These are phyloP conservation scores for Conomelus anceps DNA, from an alignment of 2,888 invertebrate species.

Conservation along the genomic window DNA sequence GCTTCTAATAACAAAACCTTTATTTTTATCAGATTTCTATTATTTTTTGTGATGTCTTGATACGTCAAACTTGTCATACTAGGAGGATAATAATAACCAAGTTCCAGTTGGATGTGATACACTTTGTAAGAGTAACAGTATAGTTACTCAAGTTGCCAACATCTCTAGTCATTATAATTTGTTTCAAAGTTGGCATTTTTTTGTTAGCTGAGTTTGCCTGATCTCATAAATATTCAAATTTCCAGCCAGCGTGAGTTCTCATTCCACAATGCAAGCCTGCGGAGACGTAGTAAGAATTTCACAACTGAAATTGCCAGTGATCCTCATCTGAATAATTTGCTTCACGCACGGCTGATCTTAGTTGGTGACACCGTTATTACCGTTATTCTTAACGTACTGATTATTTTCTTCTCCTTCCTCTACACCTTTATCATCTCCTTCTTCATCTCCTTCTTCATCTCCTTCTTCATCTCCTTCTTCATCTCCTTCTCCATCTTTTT, in stretches of 20 bases:
- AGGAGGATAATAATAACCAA: too few species aligned
- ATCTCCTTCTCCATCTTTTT: too few species aligned
- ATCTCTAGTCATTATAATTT: background rate
- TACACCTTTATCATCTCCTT: background rate
- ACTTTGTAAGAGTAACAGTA: background rate
- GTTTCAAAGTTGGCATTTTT: background rate
- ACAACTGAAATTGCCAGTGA: background rate
- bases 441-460: background rate
- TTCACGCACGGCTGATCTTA: background rate
- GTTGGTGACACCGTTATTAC: background rate
- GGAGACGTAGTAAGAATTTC: background rate
- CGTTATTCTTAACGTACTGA: background rate
- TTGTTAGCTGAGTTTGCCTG: background rate
- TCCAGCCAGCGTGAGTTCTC: background rate
- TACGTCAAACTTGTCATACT: too few species aligned
- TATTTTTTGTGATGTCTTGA: too few species aligned
- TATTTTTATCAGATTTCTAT: too few species aligned
- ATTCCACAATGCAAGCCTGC: background rate
- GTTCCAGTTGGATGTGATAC: background rate
- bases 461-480: background rate
- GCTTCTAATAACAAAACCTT: too few species aligned
- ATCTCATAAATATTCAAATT: background rate
- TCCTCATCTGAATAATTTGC: background rate
- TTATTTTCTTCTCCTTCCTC: background rate
- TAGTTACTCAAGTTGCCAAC: background rate